Conservation (phyloP, 2,888 invertebrate species). For the Nymphalis urticae region DNA sequence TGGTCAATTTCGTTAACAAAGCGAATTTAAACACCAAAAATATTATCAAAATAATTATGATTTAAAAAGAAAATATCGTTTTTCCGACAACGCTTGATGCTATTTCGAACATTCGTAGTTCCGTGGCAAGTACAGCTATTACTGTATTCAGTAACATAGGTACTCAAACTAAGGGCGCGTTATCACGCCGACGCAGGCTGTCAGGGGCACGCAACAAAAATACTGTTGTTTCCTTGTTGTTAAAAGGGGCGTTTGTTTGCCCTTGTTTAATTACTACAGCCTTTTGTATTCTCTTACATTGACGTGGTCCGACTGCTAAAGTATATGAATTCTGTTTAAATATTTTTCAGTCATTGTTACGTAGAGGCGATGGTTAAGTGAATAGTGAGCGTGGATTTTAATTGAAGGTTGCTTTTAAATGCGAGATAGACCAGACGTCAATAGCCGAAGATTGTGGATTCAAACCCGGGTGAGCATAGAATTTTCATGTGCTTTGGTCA, state of each 20-base stretch:
- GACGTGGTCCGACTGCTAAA: constrained; percentile 29
- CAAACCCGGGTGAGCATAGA: not conserved
- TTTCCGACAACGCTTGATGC: not conserved
- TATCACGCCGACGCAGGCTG: constrained; percentile 68
- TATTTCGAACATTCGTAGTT: constrained; percentile 5
- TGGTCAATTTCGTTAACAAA: no score
- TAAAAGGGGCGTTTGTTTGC: constrained; percentile 59
- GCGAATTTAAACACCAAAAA: no score
- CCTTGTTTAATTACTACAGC: constrained; percentile 71
- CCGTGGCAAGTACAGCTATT: constrained; percentile 9
- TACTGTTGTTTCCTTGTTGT: constrained; percentile 68
- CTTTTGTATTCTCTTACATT: constrained; percentile 53
- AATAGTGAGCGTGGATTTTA: not conserved
- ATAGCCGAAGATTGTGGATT: not conserved
- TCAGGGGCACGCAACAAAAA: constrained; percentile 70
- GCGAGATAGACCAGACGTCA: no score
- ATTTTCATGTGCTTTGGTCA: no score
- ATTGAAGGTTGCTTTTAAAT: not conserved
- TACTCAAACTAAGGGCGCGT: constrained; percentile 43
- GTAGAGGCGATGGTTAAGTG: not conserved
- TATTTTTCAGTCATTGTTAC: constrained; percentile 12
- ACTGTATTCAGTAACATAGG: constrained; percentile 6
- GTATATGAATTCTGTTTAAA: constrained; percentile 27
- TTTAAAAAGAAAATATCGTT: no score
- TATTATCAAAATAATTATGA: no score